Base-by-base conservation (phyloP, 2,888 invertebrate species). In the Cheilosia variabilis region DNA sequence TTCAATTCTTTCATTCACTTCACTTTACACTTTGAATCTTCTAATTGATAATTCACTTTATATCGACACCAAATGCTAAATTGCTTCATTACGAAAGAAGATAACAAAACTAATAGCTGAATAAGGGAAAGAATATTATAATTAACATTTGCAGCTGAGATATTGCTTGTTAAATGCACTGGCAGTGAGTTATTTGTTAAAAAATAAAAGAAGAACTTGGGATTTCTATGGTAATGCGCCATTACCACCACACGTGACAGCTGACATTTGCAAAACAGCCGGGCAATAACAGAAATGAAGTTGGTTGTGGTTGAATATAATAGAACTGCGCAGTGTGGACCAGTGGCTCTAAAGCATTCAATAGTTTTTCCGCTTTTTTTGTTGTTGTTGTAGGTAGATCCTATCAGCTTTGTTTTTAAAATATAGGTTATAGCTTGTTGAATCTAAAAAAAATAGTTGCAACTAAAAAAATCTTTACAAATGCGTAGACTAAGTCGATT, bases 241-340 rank as follows among this genome's bases (percentile, higher is more conserved):
- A 52, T 15, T 52, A 6, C 24, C 1, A 27, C 13, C 58, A 63
- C 80, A 75, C 50, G 80, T 75, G 84, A 75, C 83, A 79, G 72
- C 34, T 84, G 84, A 79, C 69, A 79, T 22, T 52, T 52, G 15
- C 15, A 34, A 37, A 55, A 24, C 62, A 78, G 52, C 79, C 79
- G 63, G 83, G n/a, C 17, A 58, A 84, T 65, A 79, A 80, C 45
- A 58, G 10, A 22, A 1, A 65, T 75, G 84, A 84, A 84, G 80
- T 80, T 84, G 63, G 65, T 6, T 31, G 65, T 2, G 52, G 73
- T 75, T 63, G 4, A 15, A 2, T 2, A 1, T 1, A 7, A 9
- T 55, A 10, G 2, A 4, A 53, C 10, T 22, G 62, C 19, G 4
- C 45, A 7, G 9, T 7, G 2, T 63, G n/a, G 34, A 78, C 41